Conservation (phyloP, 2,888 invertebrate species). For the Willowsia nigromaculata region DNA sequence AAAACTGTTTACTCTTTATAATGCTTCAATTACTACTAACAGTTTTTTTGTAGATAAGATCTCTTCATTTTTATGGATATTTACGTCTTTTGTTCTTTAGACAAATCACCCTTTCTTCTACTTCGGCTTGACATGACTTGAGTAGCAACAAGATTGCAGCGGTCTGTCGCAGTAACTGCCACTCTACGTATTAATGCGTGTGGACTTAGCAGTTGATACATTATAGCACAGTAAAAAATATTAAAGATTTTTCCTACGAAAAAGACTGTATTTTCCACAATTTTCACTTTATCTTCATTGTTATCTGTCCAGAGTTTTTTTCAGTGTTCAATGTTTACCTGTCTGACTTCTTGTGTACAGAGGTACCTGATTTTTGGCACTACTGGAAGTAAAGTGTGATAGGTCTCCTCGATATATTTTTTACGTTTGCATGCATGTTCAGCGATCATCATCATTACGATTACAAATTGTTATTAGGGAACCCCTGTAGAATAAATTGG, state of each 20-base stretch:
- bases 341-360: not conserved
- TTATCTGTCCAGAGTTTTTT: constrained; percentile 12
- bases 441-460: constrained; percentile 74
- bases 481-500: constrained; percentile 71
- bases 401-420: not conserved
- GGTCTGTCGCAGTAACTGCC: not conserved
- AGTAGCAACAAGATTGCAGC: not conserved
- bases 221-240: too few species aligned
- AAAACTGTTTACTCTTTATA: constrained; percentile 36
- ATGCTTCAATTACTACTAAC: constrained; percentile 39
- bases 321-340: not conserved
- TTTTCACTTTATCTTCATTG: constrained; percentile 36
- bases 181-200: not conserved
- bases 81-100: not conserved
- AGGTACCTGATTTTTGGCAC: not conserved
- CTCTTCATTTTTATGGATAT: not conserved
- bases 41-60: not conserved
- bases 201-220: not conserved
- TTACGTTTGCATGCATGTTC: constrained; percentile 56
- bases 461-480: constrained; percentile 74
- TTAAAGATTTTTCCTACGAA: not conserved
- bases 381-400: not conserved
- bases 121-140: not conserved
- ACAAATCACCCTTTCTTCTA: not conserved
- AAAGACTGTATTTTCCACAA: not conserved